Evolutionary conservation across 2,797 vertebrate species (phyloP).

Genomic region (Ispidina picta): DNA sequence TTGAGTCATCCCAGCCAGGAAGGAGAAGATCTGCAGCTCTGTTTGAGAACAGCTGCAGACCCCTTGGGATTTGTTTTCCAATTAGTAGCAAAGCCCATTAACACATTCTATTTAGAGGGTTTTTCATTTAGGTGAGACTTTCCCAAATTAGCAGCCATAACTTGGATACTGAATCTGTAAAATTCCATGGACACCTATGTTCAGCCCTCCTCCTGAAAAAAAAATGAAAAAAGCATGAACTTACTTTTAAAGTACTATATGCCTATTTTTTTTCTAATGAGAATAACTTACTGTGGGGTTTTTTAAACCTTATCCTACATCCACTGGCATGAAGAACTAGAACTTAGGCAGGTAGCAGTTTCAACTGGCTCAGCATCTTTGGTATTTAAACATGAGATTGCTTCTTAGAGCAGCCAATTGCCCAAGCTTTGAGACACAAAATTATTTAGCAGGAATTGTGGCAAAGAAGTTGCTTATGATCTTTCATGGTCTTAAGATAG

Average conservation of each 20-base stretch:
- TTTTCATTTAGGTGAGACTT: not conserved
- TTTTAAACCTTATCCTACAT: not conserved
- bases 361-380: not conserved
- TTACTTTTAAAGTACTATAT: not conserved
- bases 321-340: rapidly evolving
- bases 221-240: not conserved
- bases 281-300: not conserved
- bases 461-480: not conserved
- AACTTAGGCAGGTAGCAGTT: not conserved
- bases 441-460: not conserved
- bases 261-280: not conserved
- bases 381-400: not conserved
- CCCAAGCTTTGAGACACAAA: not conserved
- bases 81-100: conserved; percentile 4
- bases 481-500: not conserved
- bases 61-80: not conserved
- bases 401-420: not conserved
- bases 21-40: not conserved
- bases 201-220: not conserved
- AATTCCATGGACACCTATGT: not conserved
- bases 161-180: not conserved
- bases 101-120: not conserved
- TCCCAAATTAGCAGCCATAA: not conserved
- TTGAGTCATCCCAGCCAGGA: not conserved
- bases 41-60: not conserved